A percentile compares a stretch with the other conserved stretches of the same genome.
These are phyloP conservation scores for Centrocercus urophasianus DNA, from an alignment of 2,113 vertebrate genomes.

Conservation along the genomic window DNA sequence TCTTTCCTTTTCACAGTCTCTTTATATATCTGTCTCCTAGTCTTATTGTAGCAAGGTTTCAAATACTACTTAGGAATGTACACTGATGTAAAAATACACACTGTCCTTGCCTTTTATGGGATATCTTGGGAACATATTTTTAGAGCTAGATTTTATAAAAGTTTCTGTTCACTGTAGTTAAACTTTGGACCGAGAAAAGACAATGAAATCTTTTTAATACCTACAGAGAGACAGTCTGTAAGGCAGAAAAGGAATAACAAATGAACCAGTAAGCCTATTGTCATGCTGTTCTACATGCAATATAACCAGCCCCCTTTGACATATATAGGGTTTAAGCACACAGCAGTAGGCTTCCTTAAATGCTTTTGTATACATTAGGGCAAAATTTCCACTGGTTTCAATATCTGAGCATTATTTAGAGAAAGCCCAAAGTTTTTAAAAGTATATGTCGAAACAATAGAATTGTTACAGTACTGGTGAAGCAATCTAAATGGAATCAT, in stretches of 20 bases:
- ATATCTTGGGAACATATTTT: neutral
- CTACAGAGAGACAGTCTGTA: neutral
- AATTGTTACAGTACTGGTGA: neutral
- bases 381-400: neutral
- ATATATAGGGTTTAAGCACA: neutral
- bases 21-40: neutral
- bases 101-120: neutral
- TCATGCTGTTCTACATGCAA: neutral
- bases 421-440: constrained; percentile 8
- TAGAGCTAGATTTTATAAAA: neutral
- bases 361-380: neutral
- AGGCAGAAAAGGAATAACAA: neutral
- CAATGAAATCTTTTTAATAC: neutral
- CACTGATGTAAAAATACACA: neutral
- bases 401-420: neutral
- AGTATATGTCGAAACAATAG: constrained; percentile 20
- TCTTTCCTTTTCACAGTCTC: neutral
- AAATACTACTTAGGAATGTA: neutral
- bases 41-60: neutral
- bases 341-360: neutral
- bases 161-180: neutral
- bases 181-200: neutral
- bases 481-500: neutral
- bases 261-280: neutral
- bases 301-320: neutral